A percentile compares a stretch with the other conserved stretches of the same genome.
Evolutionary conservation across 2,797 vertebrate species (phyloP).

Genomic region (Lutjanus argentimaculatus): DNA sequence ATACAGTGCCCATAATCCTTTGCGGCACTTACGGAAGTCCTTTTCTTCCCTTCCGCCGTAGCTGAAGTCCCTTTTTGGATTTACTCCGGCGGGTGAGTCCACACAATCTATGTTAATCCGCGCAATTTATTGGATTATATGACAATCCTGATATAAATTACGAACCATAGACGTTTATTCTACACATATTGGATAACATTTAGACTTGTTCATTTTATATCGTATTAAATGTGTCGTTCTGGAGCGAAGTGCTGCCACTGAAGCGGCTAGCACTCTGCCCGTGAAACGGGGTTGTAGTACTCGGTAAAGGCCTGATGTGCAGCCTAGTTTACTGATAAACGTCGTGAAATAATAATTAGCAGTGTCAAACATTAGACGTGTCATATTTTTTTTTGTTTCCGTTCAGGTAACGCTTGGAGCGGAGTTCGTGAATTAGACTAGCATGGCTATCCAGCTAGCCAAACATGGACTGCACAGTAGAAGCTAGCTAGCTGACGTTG

Average conservation of each 20-base stretch:
- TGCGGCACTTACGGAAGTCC: conserved; percentile 74
- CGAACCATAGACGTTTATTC: rapidly evolving
- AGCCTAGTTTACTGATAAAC: neutral
- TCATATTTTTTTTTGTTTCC: rapidly evolving
- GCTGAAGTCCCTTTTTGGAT: conserved; percentile 73
- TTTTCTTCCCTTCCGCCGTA: conserved; percentile 81
- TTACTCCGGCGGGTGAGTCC: conserved; percentile 82
- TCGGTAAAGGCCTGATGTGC: neutral
- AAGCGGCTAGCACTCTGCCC: neutral
- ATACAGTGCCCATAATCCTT: conserved; percentile 77
- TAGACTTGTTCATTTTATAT: rapidly evolving
- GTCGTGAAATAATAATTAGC: rapidly evolving
- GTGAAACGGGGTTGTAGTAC: conserved; percentile 8
- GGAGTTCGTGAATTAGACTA: neutral
- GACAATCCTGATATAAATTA: rapidly evolving
- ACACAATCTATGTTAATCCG: conserved; percentile 75
- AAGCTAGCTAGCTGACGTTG: conserved; percentile 42
- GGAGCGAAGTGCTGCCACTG: conserved; percentile 1
- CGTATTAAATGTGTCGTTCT: rapidly evolving
- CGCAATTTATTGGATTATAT: neutral
- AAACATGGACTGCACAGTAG: neutral
- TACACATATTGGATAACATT: neutral
- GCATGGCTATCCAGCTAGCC: conserved; percentile 16
- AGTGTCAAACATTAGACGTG: rapidly evolving
- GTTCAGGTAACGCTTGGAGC: rapidly evolving